A percentile compares a stretch with the other conserved stretches of the same genome.
Evolutionary conservation across 92 coral and sea anemone genomes (phyloP).

Genomic region (Chrysogorgia sp.): DNA sequence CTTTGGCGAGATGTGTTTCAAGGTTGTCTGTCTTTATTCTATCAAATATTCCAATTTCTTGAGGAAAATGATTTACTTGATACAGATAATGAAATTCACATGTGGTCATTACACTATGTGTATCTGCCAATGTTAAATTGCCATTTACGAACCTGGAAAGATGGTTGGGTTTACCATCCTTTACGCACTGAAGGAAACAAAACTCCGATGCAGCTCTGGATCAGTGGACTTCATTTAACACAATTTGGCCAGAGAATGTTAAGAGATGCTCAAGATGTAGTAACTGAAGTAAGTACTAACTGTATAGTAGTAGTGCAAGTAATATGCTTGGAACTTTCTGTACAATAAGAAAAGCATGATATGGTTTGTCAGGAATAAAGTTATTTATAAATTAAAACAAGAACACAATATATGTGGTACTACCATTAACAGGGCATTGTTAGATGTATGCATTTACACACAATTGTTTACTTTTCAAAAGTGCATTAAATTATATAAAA

Average conservation of each 20-base stretch:
- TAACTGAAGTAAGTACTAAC: no score
- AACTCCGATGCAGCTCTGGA: constrained; percentile 30
- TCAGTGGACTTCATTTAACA: constrained; percentile 10
- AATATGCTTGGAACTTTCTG: no score
- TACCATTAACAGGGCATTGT: no score
- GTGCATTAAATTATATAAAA: no score
- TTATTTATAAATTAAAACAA: no score
- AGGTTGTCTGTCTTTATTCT: neutral
- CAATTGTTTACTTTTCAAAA: no score
- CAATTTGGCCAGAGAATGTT: neutral
- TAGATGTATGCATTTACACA: no score
- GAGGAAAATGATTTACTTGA: neutral
- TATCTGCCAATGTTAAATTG: neutral
- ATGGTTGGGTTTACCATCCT: neutral
- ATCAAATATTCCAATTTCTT: constrained; percentile 1
- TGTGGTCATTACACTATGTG: neutral
- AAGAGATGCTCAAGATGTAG: neutral
- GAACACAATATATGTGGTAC: no score
- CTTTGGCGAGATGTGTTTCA: constrained; percentile 14
- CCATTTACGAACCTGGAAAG: neutral
- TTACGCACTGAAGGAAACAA: constrained; percentile 6
- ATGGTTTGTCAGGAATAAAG: no score
- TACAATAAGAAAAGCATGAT: no score
- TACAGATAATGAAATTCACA: neutral
- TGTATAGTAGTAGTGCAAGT: no score